Base-by-base conservation (phyloP, 2,113 vertebrate species). In the Podarcis raffonei region DNA sequence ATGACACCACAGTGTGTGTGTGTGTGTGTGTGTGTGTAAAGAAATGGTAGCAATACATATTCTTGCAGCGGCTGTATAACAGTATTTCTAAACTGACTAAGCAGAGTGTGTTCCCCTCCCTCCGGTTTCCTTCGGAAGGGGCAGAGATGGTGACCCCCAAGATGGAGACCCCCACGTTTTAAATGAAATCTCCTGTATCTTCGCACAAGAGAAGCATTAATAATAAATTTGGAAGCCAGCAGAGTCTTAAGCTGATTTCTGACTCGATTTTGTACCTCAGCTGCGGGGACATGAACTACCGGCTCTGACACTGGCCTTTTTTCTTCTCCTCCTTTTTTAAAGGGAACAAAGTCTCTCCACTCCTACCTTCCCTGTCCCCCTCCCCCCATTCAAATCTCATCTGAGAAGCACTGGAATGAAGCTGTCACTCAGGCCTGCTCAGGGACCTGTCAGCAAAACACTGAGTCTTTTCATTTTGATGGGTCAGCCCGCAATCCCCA, bases 381-480 rank as follows among this genome's bases (percentile, higher is more conserved):
- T 27, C 89, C 92, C 83, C 81, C 95, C 89, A 96, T 97, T 97
- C 96, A 97, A 93, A 93, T 96, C 97, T 97, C 96, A 97, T 97
- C 96, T 96, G 96, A 96, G 97, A 96, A 97, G 96, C 95, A 93
- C 95, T 96, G 97, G 97, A 98, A 98, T 97, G 96, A 98, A 98
- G 96, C 97, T 98, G 97, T 98, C 98, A 98, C 93, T 97, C 97
- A 98, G 94, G 89, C 85, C 95, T 96, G 96, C 97, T 96, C 95
- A 95, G 97, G 96, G 97, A 97, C 97, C 97, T 97, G 97, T 97
- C 97, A 97, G 94, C 95, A 95, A 96, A 96, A 95, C 97, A 97
- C 93, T 96, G 97, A 97, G 97, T 95, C 97, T 97, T 98, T 97
- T 98, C 97, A 98, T 98, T 98, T 97, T 96, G 97, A 97, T 96